Conservation (phyloP, 2,797 vertebrate genomes). For the Microhierax caerulescens region DNA sequence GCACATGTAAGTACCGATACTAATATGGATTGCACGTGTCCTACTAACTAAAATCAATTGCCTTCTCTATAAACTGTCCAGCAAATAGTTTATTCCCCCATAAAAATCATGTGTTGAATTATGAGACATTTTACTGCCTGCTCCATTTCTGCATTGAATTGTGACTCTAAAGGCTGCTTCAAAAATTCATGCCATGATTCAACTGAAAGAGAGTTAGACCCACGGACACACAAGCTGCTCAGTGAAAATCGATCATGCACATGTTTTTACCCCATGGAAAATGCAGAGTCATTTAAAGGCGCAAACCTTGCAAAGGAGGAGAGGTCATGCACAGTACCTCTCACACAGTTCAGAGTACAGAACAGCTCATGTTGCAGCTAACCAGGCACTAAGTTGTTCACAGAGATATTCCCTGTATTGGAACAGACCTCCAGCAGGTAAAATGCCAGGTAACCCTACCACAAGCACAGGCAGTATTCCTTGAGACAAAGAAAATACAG, state of each 20-base stretch:
- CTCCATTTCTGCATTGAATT: neutral
- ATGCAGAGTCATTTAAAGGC: neutral
- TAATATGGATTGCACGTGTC: neutral
- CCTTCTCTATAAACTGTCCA: neutral
- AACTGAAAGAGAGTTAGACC: neutral
- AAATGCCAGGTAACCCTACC: neutral
- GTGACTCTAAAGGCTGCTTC: neutral
- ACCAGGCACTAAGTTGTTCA: neutral
- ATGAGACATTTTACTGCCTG: neutral
- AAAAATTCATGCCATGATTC: neutral
- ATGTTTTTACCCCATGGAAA: neutral
- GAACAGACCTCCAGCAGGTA: neutral
- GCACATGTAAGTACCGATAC: neutral
- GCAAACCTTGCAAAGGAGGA: neutral
- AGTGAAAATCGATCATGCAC: neutral
- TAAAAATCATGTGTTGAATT: neutral
- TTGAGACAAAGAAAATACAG: neutral
- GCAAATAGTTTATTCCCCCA: neutral
- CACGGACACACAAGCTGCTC: neutral
- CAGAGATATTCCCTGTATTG: neutral
- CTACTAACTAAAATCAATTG: neutral
- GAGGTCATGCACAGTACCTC: neutral
- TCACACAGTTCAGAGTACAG: neutral
- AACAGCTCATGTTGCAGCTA: neutral
- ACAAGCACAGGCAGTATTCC: neutral